These are phyloP conservation scores for Spodoptera exigua DNA, from an alignment of 2,888 invertebrate species.

Conservation along the genomic window DNA sequence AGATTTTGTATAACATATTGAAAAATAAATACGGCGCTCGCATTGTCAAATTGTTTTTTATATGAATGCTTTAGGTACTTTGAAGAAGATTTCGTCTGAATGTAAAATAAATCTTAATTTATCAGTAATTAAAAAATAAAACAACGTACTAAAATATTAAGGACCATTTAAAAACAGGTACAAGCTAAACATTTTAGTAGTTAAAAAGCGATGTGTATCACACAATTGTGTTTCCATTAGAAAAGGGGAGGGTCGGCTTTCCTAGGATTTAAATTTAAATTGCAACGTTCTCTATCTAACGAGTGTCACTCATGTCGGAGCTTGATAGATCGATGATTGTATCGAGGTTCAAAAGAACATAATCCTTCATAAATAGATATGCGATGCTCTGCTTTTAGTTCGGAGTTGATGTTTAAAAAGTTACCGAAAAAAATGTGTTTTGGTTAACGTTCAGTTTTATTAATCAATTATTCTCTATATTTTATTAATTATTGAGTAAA, in stretches of 20 bases:
- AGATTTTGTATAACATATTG: too few relatives aligned
- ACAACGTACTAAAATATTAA: too few relatives aligned
- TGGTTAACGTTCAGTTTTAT: too few relatives aligned
- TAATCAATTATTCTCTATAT: too few relatives aligned
- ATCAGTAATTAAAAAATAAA: too few relatives aligned
- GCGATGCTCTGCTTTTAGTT: constrained; percentile 2
- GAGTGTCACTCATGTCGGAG: constrained; percentile 77
- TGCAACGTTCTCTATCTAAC: constrained; percentile 76
- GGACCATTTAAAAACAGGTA: constrained; percentile 5
- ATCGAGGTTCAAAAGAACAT: constrained; percentile 62
- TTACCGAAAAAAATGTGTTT: too few relatives aligned
- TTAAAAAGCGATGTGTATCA: constrained; percentile 49
- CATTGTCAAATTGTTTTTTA: too few relatives aligned
- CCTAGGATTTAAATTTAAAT: constrained; percentile 85
- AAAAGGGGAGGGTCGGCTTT: constrained; percentile 67
- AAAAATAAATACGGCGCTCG: too few relatives aligned
- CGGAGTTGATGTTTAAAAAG: neutral
- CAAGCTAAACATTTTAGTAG: constrained; percentile 25
- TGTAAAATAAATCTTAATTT: too few relatives aligned
- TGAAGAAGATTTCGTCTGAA: too few relatives aligned
- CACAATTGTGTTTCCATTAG: constrained; percentile 52
- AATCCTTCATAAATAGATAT: constrained; percentile 50
- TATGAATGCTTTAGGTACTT: too few relatives aligned
- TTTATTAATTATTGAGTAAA: too few relatives aligned
- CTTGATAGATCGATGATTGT: constrained; percentile 84